Base-by-base conservation (phyloP, 2,113 vertebrate species). In the Cheilinus undulatus region DNA sequence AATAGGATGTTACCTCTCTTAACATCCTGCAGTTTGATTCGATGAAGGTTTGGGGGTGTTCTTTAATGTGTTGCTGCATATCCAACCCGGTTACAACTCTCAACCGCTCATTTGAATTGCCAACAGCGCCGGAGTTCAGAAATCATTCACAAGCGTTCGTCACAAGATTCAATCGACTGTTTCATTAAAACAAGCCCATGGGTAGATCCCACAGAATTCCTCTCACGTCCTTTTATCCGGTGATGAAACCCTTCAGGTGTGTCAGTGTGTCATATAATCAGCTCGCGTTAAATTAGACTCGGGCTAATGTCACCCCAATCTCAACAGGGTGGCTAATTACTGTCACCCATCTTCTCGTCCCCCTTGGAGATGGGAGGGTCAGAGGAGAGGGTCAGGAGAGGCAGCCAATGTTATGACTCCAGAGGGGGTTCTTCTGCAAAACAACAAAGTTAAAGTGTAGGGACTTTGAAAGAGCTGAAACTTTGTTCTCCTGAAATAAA, bases 241-340 rank as follows among this genome's bases (percentile, higher is more conserved):
- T 34, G 9, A 76, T 89, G 67, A 91, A 89, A 76, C 66, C 64
- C 56, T 53, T 89, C 88, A 88, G 88, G 81, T 90, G 89, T 78
- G 80, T 85, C 86, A 77, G 28, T n/a, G 57, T 68, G 74, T 86
- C 86, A 83, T 78, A 86, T 82, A 91, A 85, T 87, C 69, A 83
- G 63, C 70, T 49, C 9, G 53, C 73, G 59, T 85, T 75, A 89
- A 91, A 89, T 92, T 80, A 82, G 74, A 82, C 38, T 28, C 26
- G 48, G 34, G 80, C 61, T 88, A 89, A 90, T 86, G 86, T 80
- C 71, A 74, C 54, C 61, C 45, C 69, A 61, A 71, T 74, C 71
- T 64, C 74, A 65, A 68, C 26, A 59, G 43, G 76, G 58, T 60
- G 46, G 53, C 86, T 90, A 91, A 92, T 89, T 85, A 84, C 78